Conservation (phyloP, 2,113 vertebrate genomes). For the Peromyscus leucopus region DNA sequence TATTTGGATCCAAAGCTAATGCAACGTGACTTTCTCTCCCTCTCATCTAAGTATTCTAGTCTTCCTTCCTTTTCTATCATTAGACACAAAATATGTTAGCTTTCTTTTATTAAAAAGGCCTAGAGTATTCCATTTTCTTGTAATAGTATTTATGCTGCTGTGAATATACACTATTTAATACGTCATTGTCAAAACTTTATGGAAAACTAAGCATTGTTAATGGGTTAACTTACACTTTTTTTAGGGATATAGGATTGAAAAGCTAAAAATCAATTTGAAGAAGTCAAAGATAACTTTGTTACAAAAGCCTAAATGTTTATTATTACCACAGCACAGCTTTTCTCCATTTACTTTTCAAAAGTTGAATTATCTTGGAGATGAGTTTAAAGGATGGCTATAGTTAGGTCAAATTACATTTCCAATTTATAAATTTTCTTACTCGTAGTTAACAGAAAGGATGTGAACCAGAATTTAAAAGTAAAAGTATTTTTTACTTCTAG, state of each 20-base stretch:
- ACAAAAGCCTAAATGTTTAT: conserved; percentile 17
- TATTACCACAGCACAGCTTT: conserved; percentile 33
- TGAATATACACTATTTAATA: conserved; percentile 57
- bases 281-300: conserved; percentile 52
- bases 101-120: conserved; percentile 49
- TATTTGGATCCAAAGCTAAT: conserved; percentile 71
- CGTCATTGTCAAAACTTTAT: conserved; percentile 20
- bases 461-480: conserved; percentile 34
- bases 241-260: conserved; percentile 47
- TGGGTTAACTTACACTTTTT: conserved; percentile 41
- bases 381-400: conserved; percentile 18
- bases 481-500: not conserved
- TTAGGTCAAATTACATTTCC: conserved; percentile 10
- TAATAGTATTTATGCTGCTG: conserved; percentile 15
- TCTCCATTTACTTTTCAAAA: conserved; percentile 46
- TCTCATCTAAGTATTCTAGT: conserved; percentile 69
- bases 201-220: conserved; percentile 48
- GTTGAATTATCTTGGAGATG: conserved; percentile 34
- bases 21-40: conserved; percentile 52
- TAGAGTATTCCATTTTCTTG: conserved; percentile 7
- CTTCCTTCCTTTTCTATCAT: conserved; percentile 78
- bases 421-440: conserved; percentile 11
- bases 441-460: conserved; percentile 18
- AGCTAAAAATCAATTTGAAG: conserved; percentile 61
- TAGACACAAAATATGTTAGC: conserved; percentile 40